Evolutionary conservation across 2,888 invertebrate genomes (phyloP), one percentile per base, ranked within the genome.

Genomic region (Tineola bisselliella): DNA sequence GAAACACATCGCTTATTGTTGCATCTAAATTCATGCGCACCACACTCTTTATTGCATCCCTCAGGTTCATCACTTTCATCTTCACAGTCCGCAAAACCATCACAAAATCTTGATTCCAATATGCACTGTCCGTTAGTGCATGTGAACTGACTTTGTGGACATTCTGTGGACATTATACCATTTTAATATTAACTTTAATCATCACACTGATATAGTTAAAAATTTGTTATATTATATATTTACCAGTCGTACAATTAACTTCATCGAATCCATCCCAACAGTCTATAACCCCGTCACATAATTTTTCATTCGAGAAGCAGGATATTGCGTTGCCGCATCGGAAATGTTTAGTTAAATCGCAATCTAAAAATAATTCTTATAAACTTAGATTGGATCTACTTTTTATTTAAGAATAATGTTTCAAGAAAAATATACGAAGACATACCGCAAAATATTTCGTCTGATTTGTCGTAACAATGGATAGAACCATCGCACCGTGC

Each of bases 251-350:
- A 74, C 93, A 93, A 74, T 91, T 90, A 33, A 89, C 79, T 88
- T 94, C 94, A 71, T 94, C 93, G 44, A 88, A 88, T 62, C 91
- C 92, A 74, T 94, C 93, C 93, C 93, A 93, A 72, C 93, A 94
- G 73, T 94, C 93, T 63, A 93, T 89, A 63, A 89, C 80, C 43
- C 92, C 91, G 71, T 94, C 91, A 75, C 93, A 94, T 67, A 88
- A 86, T 73, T 90, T 91, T n/a, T 81, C 79, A 64, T 90, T 87
- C n/a, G 90, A 80, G 63, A 94, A 87, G 76, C 93, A 94, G 58
- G 93, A 93, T 65, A 92, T 92, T 59, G 88, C 87, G 68, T 92
- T 91, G 57, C 92, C 92, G 71, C 93, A 93, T 59, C 91, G 91
- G 74, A 93, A 93, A 73, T 92, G 89, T 62, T 89, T 90, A 44